Base-by-base conservation (phyloP, 2,888 invertebrate species). In the Herminia tarsipennalis region DNA sequence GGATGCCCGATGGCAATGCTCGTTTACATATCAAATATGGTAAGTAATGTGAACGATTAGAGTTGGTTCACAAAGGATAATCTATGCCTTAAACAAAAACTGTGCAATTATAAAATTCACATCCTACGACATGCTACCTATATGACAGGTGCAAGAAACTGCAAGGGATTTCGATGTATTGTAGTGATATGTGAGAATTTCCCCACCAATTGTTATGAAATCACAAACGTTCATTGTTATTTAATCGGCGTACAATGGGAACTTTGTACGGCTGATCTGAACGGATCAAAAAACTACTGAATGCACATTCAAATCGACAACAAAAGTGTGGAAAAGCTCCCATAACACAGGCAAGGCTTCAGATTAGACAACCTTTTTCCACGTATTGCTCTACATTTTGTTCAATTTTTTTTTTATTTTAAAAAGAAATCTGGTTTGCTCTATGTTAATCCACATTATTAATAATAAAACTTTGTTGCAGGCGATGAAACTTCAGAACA, bases 1-100 rank as follows among this genome's bases (percentile, higher is more conserved):
- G 95, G 95, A 93, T 94, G 82, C 95, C 95, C 69, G 95, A 95
- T 85, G 92, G 94, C 58, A 92, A 93, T 76, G 94, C 95, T 65
- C 93, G 94, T 81, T 90, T 95, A 73, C 92, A 94, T 83, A 87
- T 94, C 74, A 94, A 93, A 87, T 92, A 92, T 82, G 94, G 94
- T 94, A 80, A 92, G 91, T 78, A 21, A 36, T 24, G 13, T n/a
- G n/a, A n/a, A n/a, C n/a, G n/a, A n/a, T n/a, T n/a, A n/a, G n/a
- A n/a, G n/a, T n/a, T n/a, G n/a, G n/a, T n/a, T n/a, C n/a, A n/a
- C n/a, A n/a, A n/a, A n/a, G n/a, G n/a, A n/a, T n/a, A n/a, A n/a
- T n/a, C n/a, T n/a, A n/a, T 25, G 21, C 8, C 20, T 25, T 18
- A 33, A 40, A 33, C 16, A 39, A 39, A 34, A 39, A 45, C 10